Base-by-base conservation (phyloP, 2,888 invertebrate genomes). In the Tachina lurida region DNA sequence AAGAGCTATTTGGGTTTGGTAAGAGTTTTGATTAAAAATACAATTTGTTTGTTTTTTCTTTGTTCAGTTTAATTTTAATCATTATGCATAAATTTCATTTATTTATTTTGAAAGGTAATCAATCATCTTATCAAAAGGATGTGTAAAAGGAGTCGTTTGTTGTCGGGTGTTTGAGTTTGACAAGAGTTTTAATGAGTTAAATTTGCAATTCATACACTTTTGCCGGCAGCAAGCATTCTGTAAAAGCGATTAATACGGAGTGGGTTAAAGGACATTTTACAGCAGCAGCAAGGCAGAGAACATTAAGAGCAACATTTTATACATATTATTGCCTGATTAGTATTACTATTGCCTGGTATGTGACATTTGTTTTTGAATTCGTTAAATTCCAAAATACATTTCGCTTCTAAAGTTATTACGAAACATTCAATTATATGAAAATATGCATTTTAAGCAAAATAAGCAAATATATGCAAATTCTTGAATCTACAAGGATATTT, bases 71-170 rank as follows among this genome's bases (percentile, higher is more conserved):
- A 54, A 79, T 85, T 75, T 65, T 22, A 75, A 67, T 15, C 82
- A 86, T 83, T 73, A 73, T 67, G 77, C 79, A 83, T 73, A 86
- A 86, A 73, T 86, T 83, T 79, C 67, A 76, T 83, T 83, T 73
- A 83, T 86, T 79, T 83, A 76, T 83, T 76, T 83, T 83, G 86
- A 86, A 74, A 86, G 86, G 90, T 89, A 91, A 90, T 90, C 91
- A 90, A 90, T 90, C 91, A 90, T 90, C 91, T 90, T 88, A 91
- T 89, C 90, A 91, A 90, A 89, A 56, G 19, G 41, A 70, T 79
- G 71, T 71, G 2, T 19, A 63, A 31, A 19, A 71, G 31, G 31
- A 71, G 31, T 78, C 45, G 45, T 15, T 2, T 71, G 62, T 62
- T 71, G n/a, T 71, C 19, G 45, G 58, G n/a, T 58, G 89, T 87